A percentile compares a stretch with the other conserved stretches of the same genome.
Conservation (phyloP, 1,140 invertebrate genomes). For the Megalonaias nervosa region DNA sequence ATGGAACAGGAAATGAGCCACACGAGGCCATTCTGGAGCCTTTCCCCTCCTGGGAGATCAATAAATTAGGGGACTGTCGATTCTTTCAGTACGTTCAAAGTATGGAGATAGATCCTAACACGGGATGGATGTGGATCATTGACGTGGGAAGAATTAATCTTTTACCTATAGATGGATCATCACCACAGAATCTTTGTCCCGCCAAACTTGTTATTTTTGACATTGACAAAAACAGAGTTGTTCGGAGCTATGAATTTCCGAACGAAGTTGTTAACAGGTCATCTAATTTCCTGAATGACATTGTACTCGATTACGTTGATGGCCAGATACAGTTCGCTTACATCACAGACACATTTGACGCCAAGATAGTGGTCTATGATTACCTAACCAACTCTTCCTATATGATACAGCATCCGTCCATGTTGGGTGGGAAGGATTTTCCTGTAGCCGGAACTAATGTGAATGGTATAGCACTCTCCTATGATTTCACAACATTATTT, state of each 20-base stretch:
- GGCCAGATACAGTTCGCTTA: constrained; percentile 45
- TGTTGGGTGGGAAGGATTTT: constrained; percentile 26
- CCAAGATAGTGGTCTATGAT: constrained; percentile 43
- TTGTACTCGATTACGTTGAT: constrained; percentile 48
- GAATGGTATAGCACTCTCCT: constrained; percentile 53
- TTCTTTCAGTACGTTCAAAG: constrained; percentile 53
- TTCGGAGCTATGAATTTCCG: constrained; percentile 36
- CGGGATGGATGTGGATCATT: constrained; percentile 53
- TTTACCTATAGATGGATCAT: background rate
- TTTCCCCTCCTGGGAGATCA: constrained; percentile 45
- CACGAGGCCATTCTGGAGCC: constrained; percentile 33
- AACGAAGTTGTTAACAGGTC: constrained; percentile 33
- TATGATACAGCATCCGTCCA: constrained; percentile 35
- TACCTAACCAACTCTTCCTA: constrained; percentile 26
- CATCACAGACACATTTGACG: constrained; percentile 45
- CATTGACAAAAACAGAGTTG: constrained; percentile 18
- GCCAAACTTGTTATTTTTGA: constrained; percentile 49
- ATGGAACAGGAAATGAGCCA: background rate
- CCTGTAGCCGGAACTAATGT: constrained; percentile 14
- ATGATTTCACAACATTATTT: constrained; percentile 46
- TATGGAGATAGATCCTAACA: constrained; percentile 57
- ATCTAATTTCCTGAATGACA: constrained; percentile 50
- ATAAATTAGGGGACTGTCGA: constrained; percentile 45
- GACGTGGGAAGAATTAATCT: constrained; percentile 43
- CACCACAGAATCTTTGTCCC: constrained; percentile 34